phyloP scores from a whole-genome alignment of 2,113 vertebrate genomes.

The Natator depressus region DNA sequence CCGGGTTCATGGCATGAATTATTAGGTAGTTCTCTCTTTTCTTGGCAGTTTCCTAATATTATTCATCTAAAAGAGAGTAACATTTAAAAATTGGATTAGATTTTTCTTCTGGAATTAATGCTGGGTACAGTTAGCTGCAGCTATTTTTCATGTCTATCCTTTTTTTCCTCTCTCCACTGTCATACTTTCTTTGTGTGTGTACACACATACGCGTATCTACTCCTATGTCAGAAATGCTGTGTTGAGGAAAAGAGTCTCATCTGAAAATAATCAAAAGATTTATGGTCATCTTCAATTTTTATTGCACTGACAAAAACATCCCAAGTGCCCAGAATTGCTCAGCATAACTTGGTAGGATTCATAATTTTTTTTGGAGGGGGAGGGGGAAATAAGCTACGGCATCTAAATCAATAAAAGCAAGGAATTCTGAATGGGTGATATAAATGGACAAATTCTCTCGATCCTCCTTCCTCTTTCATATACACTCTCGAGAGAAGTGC shows the following conservation, averaged over 20 bases:
- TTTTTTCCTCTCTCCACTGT: background rate
- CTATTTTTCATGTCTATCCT: background rate
- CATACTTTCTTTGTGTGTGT: background rate
- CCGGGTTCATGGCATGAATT: background rate
- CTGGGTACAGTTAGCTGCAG: background rate
- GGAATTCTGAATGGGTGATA: background rate
- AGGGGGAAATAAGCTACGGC: background rate
- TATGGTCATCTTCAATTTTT: background rate
- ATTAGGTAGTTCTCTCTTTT: background rate
- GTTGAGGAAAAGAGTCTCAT: background rate
- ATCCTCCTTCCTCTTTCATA: background rate
- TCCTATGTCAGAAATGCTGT: background rate
- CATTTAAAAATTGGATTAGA: background rate
- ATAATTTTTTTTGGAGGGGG: background rate
- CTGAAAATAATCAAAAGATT: background rate
- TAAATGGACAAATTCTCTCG: constrained; percentile 28
- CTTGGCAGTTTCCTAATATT: background rate
- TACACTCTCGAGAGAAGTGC: background rate
- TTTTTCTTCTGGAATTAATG: background rate
- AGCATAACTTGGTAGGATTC: background rate
- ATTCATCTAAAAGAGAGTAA: background rate
- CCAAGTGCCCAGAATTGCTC: background rate
- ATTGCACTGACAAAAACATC: background rate
- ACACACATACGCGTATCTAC: background rate
- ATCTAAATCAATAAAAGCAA: constrained; percentile 1